phyloP scores from a whole-genome alignment of 2,113 vertebrate genomes.

The Mobula hypostoma region DNA sequence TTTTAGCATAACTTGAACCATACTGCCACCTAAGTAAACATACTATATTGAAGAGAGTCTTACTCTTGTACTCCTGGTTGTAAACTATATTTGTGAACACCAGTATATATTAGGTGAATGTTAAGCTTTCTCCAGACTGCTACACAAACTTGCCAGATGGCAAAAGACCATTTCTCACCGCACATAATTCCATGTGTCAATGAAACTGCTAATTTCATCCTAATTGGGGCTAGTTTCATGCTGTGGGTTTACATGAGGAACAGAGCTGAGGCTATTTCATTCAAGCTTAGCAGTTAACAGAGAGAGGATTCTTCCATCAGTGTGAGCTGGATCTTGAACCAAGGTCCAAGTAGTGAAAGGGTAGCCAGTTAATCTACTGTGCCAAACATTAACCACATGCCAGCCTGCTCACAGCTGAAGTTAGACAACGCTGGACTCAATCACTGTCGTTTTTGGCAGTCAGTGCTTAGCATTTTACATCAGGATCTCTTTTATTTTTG shows the following conservation, averaged over 20 bases:
- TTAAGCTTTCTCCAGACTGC: not conserved
- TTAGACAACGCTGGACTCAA: not conserved
- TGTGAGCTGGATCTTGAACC: not conserved
- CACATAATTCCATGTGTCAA: not conserved
- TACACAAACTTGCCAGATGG: not conserved
- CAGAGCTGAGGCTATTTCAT: not conserved
- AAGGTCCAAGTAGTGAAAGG: not conserved
- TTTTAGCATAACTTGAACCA: not conserved
- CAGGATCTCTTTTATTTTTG: not conserved
- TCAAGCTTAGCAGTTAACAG: not conserved
- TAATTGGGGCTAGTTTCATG: not conserved
- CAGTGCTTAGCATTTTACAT: not conserved
- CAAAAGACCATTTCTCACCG: not conserved
- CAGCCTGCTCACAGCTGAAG: not conserved
- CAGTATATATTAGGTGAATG: not conserved
- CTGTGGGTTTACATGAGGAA: not conserved
- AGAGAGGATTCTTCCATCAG: not conserved
- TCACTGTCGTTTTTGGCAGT: no score
- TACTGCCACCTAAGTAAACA: not conserved
- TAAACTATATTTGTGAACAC: not conserved
- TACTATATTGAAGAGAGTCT: not conserved
- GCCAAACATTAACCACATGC: not conserved
- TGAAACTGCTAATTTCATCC: not conserved
- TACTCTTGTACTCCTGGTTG: not conserved
- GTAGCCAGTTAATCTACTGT: not conserved